Evolutionary conservation across 2,888 invertebrate genomes (phyloP).

Genomic region (Melanostoma mellinum): DNA sequence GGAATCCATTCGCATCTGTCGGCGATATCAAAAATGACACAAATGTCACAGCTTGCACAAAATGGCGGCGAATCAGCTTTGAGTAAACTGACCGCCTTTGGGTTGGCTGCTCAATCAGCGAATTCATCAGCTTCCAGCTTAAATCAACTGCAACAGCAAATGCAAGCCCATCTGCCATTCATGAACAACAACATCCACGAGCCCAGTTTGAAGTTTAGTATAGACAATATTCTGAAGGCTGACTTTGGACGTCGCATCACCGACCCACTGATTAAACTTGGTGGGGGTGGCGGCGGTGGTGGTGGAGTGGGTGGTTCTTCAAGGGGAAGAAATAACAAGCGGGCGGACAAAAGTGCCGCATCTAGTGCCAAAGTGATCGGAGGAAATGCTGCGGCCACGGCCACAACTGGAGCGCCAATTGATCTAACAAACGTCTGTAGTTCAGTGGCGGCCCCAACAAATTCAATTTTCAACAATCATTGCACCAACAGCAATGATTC

Average conservation of each 20-base stretch:
- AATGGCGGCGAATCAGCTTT: constrained; percentile 72
- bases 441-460: constrained; percentile 60
- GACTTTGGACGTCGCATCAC: constrained; percentile 90
- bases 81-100: constrained; percentile 80
- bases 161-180: constrained; percentile 78
- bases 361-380: constrained; percentile 69
- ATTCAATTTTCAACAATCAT: constrained; percentile 78
- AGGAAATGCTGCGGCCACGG: constrained; percentile 39
- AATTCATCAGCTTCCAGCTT: constrained; percentile 73
- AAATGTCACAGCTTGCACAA: constrained; percentile 71
- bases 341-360: constrained; percentile 60
- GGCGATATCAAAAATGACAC: constrained; percentile 86
- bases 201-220: constrained; percentile 89
- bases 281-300: constrained; percentile 74
- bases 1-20: constrained; percentile 87
- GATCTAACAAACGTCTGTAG: constrained; percentile 73
- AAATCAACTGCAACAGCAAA: constrained; percentile 77
- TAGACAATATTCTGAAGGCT: constrained; percentile 92
- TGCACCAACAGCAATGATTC: constrained; percentile 81
- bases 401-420: constrained; percentile 72
- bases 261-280: constrained; percentile 85
- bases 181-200: constrained; percentile 82
- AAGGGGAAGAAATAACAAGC: constrained; percentile 50
- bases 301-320: constrained; percentile 43
- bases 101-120: constrained; percentile 74